phyloP scores from a whole-genome alignment of 2,113 vertebrate genomes.

The Albula goreensis region DNA sequence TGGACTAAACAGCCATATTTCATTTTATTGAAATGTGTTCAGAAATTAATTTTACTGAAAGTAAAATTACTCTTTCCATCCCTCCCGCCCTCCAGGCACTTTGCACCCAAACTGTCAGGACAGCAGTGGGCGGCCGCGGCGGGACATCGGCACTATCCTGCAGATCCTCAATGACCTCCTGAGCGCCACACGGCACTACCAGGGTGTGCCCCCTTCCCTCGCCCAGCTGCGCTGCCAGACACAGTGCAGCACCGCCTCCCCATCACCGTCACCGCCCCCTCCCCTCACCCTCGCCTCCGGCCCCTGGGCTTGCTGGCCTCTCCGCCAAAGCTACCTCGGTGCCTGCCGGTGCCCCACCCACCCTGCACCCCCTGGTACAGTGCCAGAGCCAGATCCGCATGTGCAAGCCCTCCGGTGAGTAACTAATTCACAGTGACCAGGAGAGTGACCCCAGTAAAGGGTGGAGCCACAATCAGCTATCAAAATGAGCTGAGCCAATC shows the following conservation, averaged over 20 bases:
- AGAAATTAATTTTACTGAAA: too few species aligned
- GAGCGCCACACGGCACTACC: constrained; percentile 96
- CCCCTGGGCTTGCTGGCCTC: constrained; percentile 61
- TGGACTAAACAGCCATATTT: too few species aligned
- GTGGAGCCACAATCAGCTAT: too few species aligned
- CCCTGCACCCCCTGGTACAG: constrained; percentile 76
- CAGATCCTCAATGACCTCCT: constrained; percentile 98
- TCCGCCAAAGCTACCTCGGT: constrained; percentile 89
- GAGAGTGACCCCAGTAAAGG: too few species aligned
- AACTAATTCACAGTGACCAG: too few species aligned
- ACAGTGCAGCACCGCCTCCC: constrained; percentile 75
- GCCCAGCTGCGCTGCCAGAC: constrained; percentile 94
- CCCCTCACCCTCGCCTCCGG: constrained; percentile 72
- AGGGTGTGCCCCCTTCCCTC: constrained; percentile 95
- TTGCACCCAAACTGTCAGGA: constrained; percentile 98
- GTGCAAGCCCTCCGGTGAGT: constrained; percentile 89
- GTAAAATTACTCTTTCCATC: too few species aligned
- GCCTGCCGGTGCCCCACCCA: constrained; percentile 60
- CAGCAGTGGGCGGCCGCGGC: constrained; percentile 88
- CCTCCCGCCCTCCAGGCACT: constrained; percentile 72
- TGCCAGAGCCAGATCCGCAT: constrained; percentile 91
- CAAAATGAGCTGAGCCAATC: too few species aligned
- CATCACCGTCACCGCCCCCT: constrained; percentile 67
- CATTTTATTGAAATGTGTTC: too few species aligned
- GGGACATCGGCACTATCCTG: constrained; percentile 95